phyloP scores from a whole-genome alignment of 2,113 vertebrate species.

The Catharus bicknelli region DNA sequence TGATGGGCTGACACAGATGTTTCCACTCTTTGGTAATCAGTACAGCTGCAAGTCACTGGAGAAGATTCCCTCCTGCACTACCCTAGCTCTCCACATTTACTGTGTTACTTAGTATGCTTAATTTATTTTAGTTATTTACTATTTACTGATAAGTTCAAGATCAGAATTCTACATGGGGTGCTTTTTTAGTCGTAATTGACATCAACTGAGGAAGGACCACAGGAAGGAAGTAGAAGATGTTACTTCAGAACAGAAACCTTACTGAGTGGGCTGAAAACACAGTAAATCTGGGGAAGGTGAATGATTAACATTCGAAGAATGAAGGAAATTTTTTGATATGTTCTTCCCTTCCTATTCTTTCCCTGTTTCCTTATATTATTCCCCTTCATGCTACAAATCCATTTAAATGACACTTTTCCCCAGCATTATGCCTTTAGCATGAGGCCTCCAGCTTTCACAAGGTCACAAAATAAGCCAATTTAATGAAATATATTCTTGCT shows the following conservation, averaged over 20 bases:
- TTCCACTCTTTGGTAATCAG: too few relatives aligned
- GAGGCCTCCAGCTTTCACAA: not conserved
- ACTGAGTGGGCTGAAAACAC: not conserved
- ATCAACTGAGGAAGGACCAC: not conserved
- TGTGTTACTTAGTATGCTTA: not conserved
- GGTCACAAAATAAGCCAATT: not conserved
- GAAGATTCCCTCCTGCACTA: too few relatives aligned
- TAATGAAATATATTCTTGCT: not conserved
- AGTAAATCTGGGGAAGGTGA: not conserved
- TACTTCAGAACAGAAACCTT: not conserved
- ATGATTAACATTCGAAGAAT: not conserved
- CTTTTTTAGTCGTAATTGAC: not conserved
- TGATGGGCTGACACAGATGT: too few relatives aligned
- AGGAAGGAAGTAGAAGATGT: not conserved
- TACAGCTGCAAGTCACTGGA: too few relatives aligned
- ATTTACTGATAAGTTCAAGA: not conserved
- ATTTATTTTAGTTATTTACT: not conserved
- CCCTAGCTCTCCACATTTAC: not conserved
- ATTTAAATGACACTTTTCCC: not conserved
- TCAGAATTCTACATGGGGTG: not conserved
- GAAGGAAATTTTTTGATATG: not conserved
- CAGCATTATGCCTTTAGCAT: not conserved
- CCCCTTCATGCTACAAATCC: not conserved
- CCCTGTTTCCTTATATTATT: not conserved
- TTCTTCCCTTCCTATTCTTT: not conserved